phyloP scores from a whole-genome alignment of 1,140 invertebrate species.

The Saccostrea glomerata region DNA sequence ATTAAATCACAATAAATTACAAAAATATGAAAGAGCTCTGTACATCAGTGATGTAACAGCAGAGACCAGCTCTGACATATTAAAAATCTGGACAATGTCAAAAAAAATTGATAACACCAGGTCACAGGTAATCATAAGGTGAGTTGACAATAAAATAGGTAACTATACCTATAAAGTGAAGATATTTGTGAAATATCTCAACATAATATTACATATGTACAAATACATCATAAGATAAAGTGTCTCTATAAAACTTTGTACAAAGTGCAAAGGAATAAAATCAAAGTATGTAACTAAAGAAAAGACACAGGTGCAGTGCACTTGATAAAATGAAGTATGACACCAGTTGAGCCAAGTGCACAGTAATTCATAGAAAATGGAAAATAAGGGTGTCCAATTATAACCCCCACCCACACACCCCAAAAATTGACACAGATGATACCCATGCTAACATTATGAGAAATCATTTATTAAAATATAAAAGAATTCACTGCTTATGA shows the following conservation, averaged over 20 bases:
- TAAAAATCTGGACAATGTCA: not conserved
- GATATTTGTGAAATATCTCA: too few species aligned
- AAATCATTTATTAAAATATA: too few species aligned
- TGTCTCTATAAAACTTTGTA: not conserved
- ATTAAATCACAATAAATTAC: constrained; percentile 32
- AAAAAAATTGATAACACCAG: not conserved
- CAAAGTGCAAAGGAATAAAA: not conserved
- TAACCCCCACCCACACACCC: too few species aligned
- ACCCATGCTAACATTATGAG: too few species aligned
- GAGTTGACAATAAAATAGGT: not conserved
- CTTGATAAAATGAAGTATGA: not conserved
- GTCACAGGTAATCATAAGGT: not conserved
- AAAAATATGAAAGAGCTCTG: constrained; percentile 2
- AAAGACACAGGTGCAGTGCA: too few species aligned
- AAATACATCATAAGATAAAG: not conserved
- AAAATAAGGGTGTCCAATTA: not conserved
- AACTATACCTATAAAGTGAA: too few species aligned
- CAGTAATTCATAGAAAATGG: not conserved
- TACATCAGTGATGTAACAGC: not conserved
- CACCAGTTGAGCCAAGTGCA: not conserved
- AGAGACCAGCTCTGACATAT: constrained; percentile 15
- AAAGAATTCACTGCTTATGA: too few species aligned
- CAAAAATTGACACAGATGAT: too few species aligned
- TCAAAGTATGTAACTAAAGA: not conserved
- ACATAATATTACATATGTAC: not conserved